These are phyloP conservation scores for Mayetiola destructor DNA, from an alignment of 2,888 invertebrate genomes.

Conservation along the genomic window DNA sequence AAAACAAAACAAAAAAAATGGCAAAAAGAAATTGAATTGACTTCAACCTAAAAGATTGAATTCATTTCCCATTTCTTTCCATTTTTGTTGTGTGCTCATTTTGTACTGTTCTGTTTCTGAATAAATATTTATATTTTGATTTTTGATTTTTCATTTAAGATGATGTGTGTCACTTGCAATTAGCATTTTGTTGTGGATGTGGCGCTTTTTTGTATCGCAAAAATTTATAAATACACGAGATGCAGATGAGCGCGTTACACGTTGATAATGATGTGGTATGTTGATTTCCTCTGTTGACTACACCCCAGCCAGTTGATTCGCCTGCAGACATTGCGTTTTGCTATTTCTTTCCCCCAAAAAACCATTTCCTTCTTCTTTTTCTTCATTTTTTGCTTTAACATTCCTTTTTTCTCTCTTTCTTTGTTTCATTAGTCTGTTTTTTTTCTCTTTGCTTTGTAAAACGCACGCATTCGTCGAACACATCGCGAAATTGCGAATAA, in stretches of 20 bases:
- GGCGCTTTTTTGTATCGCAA: not conserved
- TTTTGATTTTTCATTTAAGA: not conserved
- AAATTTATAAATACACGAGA: not conserved
- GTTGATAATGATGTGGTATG: constrained; percentile 3
- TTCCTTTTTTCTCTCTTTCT: not conserved
- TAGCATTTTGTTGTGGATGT: not conserved
- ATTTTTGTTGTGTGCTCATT: not conserved
- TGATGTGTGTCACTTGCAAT: not conserved
- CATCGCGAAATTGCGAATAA: not conserved
- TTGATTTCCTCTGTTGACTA: constrained; percentile 13
- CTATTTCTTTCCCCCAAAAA: constrained; percentile 4
- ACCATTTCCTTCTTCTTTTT: not conserved
- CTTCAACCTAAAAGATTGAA: no score
- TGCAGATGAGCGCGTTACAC: not conserved
- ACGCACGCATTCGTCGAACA: not conserved
- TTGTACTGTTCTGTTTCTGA: not conserved
- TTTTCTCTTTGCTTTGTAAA: not conserved
- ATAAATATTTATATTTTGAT: not conserved
- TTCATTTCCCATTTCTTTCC: not conserved
- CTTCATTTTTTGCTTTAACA: not conserved
- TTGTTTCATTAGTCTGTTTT: not conserved
- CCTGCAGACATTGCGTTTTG: constrained; percentile 13
- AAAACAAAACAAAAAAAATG: no score
- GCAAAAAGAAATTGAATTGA: no score
- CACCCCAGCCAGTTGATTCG: constrained; percentile 15